Conservation (phyloP, 2,888 invertebrate genomes). For the Amiota minor region DNA sequence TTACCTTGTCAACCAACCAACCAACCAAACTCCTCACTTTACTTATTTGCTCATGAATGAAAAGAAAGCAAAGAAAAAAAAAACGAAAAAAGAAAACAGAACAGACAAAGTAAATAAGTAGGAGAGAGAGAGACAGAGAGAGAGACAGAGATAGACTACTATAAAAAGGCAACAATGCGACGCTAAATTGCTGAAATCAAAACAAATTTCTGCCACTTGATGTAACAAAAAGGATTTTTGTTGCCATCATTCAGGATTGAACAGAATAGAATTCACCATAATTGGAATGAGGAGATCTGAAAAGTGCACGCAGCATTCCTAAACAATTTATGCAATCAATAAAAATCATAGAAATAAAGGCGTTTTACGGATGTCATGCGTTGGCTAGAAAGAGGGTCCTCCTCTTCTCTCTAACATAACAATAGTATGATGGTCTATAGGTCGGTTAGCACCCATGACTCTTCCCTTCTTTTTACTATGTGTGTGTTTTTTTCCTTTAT, state of each 20-base stretch:
- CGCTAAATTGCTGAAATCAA: constrained; percentile 64
- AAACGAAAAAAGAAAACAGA: constrained; percentile 27
- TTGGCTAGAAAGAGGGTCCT: background rate
- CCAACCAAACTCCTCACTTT: constrained; percentile 25
- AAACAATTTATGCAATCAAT: constrained; percentile 66
- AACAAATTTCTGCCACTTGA: constrained; percentile 55
- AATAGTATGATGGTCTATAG: background rate
- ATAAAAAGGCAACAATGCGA: constrained; percentile 47
- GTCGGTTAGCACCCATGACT: constrained; percentile 4
- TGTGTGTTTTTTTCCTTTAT: background rate
- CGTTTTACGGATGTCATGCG: constrained; percentile 36
- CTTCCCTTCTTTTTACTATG: background rate
- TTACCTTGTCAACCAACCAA: background rate
- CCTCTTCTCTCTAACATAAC: constrained; percentile 5
- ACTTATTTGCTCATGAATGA: constrained; percentile 1
- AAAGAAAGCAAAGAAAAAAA: background rate
- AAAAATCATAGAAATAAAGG: constrained; percentile 38
- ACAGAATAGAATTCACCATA: background rate
- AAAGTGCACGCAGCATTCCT: constrained; percentile 51
- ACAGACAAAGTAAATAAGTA: background rate
- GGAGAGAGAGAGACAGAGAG: too few relatives aligned
- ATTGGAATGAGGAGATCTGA: constrained; percentile 24
- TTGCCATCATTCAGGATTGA: constrained; percentile 29
- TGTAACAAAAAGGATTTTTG: background rate
- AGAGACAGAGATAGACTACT: background rate